Conservation (phyloP, 2,797 vertebrate species). For the Remorina albescens region DNA sequence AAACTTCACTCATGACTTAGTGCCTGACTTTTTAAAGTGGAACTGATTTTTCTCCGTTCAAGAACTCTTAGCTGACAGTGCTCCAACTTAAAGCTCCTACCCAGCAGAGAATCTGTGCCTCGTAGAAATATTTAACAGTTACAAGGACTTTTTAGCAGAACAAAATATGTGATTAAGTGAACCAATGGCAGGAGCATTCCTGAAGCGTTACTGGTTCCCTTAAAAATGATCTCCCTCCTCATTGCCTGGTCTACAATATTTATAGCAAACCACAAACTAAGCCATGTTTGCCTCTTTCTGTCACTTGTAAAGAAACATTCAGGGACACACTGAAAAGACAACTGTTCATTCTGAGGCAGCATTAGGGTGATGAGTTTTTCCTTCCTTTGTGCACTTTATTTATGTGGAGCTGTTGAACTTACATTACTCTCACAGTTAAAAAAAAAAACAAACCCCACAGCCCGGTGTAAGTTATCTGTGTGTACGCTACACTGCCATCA, state of each 20-base stretch:
- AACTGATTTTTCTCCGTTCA: constrained; percentile 11
- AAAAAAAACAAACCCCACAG: constrained; percentile 12
- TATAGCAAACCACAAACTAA: constrained; percentile 28
- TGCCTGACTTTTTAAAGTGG: background rate
- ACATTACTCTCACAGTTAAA: background rate
- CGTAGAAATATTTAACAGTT: constrained; percentile 19
- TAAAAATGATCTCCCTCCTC: constrained; percentile 33
- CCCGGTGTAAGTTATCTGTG: constrained; percentile 19
- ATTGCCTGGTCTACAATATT: constrained; percentile 24
- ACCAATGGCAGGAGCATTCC: constrained; percentile 28
- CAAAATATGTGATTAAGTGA: constrained; percentile 17
- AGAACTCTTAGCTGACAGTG: constrained; percentile 23
- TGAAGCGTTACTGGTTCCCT: constrained; percentile 18
- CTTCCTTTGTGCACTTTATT: constrained; percentile 24
- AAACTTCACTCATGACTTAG: background rate
- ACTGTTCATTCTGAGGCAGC: background rate
- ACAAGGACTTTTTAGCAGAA: constrained; percentile 29
- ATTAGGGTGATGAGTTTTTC: background rate
- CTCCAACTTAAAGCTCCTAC: background rate
- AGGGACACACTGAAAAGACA: constrained; percentile 13
- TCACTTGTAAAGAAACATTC: constrained; percentile 5
- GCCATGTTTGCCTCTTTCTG: constrained; percentile 16
- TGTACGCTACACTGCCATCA: constrained; percentile 39
- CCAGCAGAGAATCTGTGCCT: constrained; percentile 17
- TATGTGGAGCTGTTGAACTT: constrained; percentile 28